A percentile compares a stretch with the other conserved stretches of the same genome.
Conservation (phyloP, 2,113 vertebrate genomes). For the Cyanoderma ruficeps region DNA sequence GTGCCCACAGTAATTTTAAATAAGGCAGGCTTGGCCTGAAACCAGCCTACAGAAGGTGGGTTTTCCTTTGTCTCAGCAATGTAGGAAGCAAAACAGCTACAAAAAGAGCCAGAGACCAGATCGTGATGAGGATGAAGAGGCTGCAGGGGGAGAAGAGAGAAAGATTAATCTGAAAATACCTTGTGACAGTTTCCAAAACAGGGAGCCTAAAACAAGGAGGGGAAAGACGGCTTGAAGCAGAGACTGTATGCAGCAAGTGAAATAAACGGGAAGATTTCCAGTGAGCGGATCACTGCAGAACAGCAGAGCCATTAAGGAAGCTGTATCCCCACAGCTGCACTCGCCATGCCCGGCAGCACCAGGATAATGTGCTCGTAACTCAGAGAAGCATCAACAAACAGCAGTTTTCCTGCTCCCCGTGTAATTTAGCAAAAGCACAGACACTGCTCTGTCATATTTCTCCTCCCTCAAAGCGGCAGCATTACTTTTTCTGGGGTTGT, state of each 20-base stretch:
- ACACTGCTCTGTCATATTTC: not conserved
- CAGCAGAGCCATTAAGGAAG: not conserved
- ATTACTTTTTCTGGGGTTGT: not conserved
- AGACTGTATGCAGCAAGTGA: not conserved
- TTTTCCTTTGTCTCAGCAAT: not conserved
- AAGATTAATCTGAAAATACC: not conserved
- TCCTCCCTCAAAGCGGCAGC: not conserved
- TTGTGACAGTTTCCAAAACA: not conserved
- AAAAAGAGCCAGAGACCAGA: not conserved
- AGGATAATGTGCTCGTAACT: not conserved
- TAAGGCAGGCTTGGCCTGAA: not conserved
- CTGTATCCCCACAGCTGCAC: not conserved
- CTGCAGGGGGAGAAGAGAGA: not conserved
- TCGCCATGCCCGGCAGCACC: not conserved
- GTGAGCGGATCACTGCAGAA: not conserved
- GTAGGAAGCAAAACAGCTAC: not conserved
- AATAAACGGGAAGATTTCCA: not conserved
- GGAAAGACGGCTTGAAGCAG: not conserved
- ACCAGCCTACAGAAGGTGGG: not conserved
- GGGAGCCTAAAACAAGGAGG: not conserved
- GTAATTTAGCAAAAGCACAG: not conserved
- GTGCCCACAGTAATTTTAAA: not conserved
- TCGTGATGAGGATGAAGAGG: not conserved
- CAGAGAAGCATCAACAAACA: not conserved
- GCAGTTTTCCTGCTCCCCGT: not conserved